A percentile compares a stretch with the other conserved stretches of the same genome.
Evolutionary conservation across 2,113 vertebrate genomes (phyloP).

Genomic region (Ciconia boyciana): DNA sequence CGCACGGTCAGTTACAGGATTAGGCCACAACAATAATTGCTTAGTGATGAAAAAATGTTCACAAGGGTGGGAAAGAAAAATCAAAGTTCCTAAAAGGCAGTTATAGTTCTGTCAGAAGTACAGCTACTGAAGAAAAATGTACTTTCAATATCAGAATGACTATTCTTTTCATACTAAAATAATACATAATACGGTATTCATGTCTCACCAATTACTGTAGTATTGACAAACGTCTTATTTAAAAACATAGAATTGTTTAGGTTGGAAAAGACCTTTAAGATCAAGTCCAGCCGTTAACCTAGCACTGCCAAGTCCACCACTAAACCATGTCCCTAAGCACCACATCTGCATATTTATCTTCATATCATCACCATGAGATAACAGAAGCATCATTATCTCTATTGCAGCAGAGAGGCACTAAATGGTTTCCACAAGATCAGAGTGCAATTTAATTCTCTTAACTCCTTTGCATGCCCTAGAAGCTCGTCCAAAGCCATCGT

Average conservation of each 20-base stretch:
- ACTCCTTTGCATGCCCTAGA: neutral
- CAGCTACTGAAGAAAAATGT: neutral
- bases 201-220: fast-evolving
- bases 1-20: fast-evolving
- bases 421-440: neutral
- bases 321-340: neutral
- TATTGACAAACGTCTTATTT: neutral
- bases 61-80: neutral
- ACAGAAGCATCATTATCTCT: neutral
- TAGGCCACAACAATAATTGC: neutral
- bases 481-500: neutral
- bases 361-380: neutral
- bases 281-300: neutral
- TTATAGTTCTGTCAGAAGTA: neutral
- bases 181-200: fast-evolving
- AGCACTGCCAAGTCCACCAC: neutral
- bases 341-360: neutral
- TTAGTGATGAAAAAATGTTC: neutral
- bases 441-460: neutral
- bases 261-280: neutral
- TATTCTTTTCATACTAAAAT: neutral
- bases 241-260: neutral
- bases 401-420: neutral
- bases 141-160: neutral
- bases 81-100: neutral